Evolutionary conservation across 2,797 vertebrate genomes (phyloP), one percentile per base, ranked within the genome.

Genomic region (Eulemur coronatus): DNA sequence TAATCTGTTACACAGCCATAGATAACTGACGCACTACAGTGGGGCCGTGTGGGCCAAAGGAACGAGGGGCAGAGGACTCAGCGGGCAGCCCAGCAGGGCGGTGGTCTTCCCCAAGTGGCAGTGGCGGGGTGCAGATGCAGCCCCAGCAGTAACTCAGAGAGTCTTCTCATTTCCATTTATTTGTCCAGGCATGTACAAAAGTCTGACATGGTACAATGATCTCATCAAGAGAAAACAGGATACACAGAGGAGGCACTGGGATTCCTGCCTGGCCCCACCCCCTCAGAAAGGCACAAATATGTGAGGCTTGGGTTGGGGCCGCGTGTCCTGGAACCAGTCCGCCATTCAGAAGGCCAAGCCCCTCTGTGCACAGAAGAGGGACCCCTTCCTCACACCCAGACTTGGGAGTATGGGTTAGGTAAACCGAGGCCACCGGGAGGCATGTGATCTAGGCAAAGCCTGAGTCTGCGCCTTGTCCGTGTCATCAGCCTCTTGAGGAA

Each of bases 111-210:
- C 65, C 30, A 9, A 12, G 43, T 30, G 65, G 30, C 13, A 35
- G 22, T 3, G 10, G 38, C 22, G 81, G 63, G 24, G 50, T 48
- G 15, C 20, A 86, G n/a, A 43, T 1, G 22, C 2, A 63, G 43
- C 26, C 41, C 33, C 38, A 84, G 22, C 14, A 86, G 80, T 14
- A 73, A 95, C 75, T 61, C 90, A 46, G 13, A 79, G 91, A 89
- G 33, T 26, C 55, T 76, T 63, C 52, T 93, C 12, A 7, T 84
- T 97, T 97, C 78, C 50, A 41, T 98, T 98, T 98, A 98, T 98
- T 98, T 98, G 94, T 98, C 98, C 97, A 98, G 98, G 98, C 98
- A 97, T 97, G 98, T 98, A 98, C 98, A 98, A 98, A 98, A 94
- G 33, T 93, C 24, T 18, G 75, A 97, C 50, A 22, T 57, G 85